Evolutionary conservation across 2,113 vertebrate species (phyloP), one percentile per base, ranked within the genome.

Genomic region (Anguilla rostrata): DNA sequence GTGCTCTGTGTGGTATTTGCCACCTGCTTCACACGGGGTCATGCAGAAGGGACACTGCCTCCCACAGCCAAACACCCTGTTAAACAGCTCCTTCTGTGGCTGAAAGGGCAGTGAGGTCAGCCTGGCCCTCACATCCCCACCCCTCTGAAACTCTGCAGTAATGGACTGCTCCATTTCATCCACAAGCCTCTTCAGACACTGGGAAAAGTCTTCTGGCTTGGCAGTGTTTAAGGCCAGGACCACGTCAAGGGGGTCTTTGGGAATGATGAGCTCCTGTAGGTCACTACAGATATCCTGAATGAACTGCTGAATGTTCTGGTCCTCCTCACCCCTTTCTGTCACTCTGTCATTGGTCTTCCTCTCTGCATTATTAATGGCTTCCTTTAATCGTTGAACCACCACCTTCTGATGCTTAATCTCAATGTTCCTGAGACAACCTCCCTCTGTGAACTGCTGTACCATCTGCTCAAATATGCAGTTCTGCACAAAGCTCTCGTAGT

Each of bases 1-100:
- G 84, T 95, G 94, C 2, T 92, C 43, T 56, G 53, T 84, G 56
- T 96, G 93, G 0, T 0, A 18, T 9, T 9, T 26, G 71, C 88
- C 93, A 87, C 92, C 94, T 26, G 92, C 91, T 15, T 95, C 94
- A 93, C 95, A 95, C 0, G 94, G 91, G 0, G 88, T 89, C 56
- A 26, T 84, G 39, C 95, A 96, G 87, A 95, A 95, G 3, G 93
- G 95, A 90, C 94, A 95, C 87, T 90, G 93, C 85, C 93, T 85
- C 1, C 94, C 94, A 89, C 95, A 96, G 80, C 95, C 95, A 89
- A 94, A 91, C 29, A 96, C 53, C 39, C 34, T 82, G 7, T 9
- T 90, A 84, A 93, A 93, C 43, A 95, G 87, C 83, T 90, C 92
- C 26, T 90, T 71, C 86, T 95, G 87, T 43, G 94, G 94, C 2